Evolutionary conservation across 2,888 invertebrate genomes (phyloP).

Genomic region (Shargacucullia verbasci): DNA sequence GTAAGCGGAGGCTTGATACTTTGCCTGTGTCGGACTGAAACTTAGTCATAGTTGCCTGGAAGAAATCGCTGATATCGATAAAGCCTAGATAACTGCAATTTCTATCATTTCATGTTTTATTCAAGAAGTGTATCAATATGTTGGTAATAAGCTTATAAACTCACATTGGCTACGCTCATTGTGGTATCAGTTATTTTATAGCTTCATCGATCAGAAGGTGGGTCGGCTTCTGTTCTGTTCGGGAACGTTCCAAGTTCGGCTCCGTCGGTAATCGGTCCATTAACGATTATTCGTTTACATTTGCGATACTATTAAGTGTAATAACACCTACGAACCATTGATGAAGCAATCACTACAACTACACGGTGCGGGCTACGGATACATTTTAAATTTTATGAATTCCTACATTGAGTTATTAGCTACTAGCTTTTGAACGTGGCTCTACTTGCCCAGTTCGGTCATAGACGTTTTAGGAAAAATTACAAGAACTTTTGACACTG

Average conservation of each 20-base stretch:
- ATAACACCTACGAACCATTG: background rate
- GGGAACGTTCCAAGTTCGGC: conserved; percentile 1
- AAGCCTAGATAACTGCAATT: too few relatives aligned
- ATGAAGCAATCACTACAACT: conserved; percentile 4
- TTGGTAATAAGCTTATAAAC: too few relatives aligned
- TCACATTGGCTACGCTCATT: background rate
- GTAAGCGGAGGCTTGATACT: too few relatives aligned
- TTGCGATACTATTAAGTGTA: background rate
- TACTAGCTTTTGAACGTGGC: background rate
- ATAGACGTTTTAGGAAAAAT: too few relatives aligned
- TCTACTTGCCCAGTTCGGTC: too few relatives aligned
- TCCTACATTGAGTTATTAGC: conserved; percentile 8
- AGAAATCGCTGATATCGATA: too few relatives aligned
- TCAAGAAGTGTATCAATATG: too few relatives aligned
- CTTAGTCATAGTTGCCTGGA: too few relatives aligned
- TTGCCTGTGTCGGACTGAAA: too few relatives aligned
- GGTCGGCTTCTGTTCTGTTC: background rate
- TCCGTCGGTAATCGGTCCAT: background rate
- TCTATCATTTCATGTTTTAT: too few relatives aligned
- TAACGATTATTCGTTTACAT: conserved; percentile 13
- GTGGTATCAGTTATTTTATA: background rate
- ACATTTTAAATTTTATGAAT: conserved; percentile 13
- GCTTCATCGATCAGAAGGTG: too few relatives aligned
- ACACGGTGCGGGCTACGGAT: background rate
- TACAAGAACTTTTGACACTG: too few relatives aligned